These are phyloP conservation scores for Ginglymostoma cirratum DNA, from an alignment of 2,113 vertebrate genomes.

Conservation along the genomic window DNA sequence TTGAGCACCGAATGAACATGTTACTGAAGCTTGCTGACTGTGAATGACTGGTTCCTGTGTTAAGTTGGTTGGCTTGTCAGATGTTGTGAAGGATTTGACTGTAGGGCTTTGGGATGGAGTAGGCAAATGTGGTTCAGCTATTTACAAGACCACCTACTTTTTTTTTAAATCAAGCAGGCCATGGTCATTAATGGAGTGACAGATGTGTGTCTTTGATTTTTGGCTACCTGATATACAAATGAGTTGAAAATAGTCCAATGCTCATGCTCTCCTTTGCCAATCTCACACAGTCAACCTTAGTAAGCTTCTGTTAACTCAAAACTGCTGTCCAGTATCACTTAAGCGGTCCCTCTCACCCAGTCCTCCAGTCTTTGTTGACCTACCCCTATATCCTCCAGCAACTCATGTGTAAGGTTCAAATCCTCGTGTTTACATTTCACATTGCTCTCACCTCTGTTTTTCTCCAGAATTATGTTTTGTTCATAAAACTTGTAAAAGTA, in stretches of 20 bases:
- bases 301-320: not conserved
- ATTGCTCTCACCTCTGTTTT: no score
- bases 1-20: not conserved
- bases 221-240: not conserved
- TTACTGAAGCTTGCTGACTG: not conserved
- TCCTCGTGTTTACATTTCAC: no score
- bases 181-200: not conserved
- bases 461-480: no score
- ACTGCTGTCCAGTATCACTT: not conserved
- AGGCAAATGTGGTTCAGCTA: not conserved
- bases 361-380: no score
- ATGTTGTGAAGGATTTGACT: no score
- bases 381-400: no score
- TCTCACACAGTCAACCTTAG: not conserved
- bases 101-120: not conserved
- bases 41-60: no score
- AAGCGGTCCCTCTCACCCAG: no score
- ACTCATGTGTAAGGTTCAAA: no score
- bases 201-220: not conserved
- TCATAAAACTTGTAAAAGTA: no score
- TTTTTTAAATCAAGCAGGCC: not conserved
- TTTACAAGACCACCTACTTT: not conserved
- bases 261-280: not conserved
- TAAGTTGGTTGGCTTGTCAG: no score
- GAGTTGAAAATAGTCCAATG: not conserved